These are phyloP conservation scores for Chinchilla lanigera DNA, from an alignment of 2,113 vertebrate genomes.

Conservation along the genomic window DNA sequence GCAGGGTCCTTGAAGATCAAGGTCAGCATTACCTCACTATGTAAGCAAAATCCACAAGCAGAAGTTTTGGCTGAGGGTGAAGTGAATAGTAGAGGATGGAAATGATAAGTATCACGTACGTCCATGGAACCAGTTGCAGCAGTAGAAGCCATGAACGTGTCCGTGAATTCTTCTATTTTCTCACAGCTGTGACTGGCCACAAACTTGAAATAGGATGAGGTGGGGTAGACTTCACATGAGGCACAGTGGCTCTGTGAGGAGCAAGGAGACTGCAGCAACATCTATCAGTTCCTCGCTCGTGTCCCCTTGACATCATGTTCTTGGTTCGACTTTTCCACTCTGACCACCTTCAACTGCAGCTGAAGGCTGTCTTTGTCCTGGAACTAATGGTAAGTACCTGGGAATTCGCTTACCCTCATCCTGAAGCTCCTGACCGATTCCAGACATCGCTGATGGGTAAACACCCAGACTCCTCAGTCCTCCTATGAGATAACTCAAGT, in stretches of 20 bases:
- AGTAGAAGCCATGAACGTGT: background rate
- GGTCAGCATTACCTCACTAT: background rate
- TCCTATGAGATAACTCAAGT: background rate
- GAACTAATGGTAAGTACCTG: background rate
- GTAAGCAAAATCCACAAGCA: background rate
- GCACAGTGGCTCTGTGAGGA: background rate
- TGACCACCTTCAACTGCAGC: background rate
- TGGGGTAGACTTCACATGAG: background rate
- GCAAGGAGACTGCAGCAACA: background rate
- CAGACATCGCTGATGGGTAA: background rate
- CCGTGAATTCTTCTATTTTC: background rate
- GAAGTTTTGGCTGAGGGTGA: background rate
- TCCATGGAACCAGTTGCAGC: background rate
- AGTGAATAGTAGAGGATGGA: background rate
- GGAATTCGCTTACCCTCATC: background rate
- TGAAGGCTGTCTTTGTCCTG: background rate
- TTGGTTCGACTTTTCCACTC: background rate
- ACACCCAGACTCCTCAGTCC: background rate
- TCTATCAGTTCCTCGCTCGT: background rate
- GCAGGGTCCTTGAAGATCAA: background rate
- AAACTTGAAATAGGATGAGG: background rate
- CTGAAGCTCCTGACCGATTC: background rate
- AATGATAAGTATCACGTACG: background rate
- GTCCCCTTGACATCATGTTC: background rate
- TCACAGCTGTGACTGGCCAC: background rate